Evolutionary conservation across 2,797 vertebrate genomes (phyloP).

Genomic region (Lepilemur septentrionalis): DNA sequence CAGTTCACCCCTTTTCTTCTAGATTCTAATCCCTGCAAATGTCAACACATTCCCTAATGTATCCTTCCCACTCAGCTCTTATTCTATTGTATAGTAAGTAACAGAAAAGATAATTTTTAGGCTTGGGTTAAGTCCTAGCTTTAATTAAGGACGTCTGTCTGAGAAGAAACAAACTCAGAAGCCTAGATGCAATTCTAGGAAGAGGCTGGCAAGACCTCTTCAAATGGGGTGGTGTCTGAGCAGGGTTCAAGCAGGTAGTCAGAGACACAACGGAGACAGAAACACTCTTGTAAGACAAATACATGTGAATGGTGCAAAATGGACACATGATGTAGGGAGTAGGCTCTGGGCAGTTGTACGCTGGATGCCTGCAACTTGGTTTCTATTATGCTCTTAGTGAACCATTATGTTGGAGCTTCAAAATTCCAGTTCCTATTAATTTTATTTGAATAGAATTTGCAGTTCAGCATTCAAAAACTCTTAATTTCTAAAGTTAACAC

Average conservation of each 20-base stretch:
- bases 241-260: not conserved
- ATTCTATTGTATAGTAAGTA: not conserved
- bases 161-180: not conserved
- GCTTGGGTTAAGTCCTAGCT: not conserved
- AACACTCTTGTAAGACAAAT: not conserved
- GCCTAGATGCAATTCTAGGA: not conserved
- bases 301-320: not conserved
- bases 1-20: not conserved
- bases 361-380: not conserved
- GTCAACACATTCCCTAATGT: not conserved
- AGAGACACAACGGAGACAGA: not conserved
- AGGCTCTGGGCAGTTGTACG: not conserved
- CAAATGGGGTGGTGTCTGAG: not conserved
- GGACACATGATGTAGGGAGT: not conserved
- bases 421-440: not conserved
- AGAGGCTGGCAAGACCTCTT: not conserved
- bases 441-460: not conserved
- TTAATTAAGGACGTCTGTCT: not conserved
- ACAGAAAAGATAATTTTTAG: not conserved
- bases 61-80: not conserved
- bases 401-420: not conserved
- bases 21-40: not conserved
- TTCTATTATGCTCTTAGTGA: not conserved
- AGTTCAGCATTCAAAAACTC: not conserved
- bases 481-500: not conserved